These are phyloP conservation scores for Aphelinus certus DNA, from an alignment of 1,140 invertebrate genomes.

Conservation along the genomic window DNA sequence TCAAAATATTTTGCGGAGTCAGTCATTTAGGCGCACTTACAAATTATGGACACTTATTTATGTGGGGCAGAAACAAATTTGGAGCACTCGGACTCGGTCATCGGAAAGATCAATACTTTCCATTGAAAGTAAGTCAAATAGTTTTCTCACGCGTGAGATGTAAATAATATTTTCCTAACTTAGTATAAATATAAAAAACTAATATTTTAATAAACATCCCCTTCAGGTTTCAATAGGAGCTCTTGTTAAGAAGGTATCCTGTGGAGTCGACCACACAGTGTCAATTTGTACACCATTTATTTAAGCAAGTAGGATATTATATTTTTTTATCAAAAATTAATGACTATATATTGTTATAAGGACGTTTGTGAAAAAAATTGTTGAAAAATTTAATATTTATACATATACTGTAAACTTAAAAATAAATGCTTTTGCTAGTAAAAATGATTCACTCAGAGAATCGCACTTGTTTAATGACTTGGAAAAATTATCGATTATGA, in stretches of 20 bases:
- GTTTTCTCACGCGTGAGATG: background rate
- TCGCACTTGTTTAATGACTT: too few species aligned
- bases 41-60: conserved; percentile 82
- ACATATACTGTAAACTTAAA: conserved; percentile 24
- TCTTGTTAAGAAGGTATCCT: conserved; percentile 75
- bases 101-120: conserved; percentile 85
- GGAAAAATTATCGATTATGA: too few species aligned
- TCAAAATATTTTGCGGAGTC: conserved; percentile 77
- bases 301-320: conserved; percentile 52
- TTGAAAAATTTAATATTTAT: conserved; percentile 30
- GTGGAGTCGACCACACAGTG: conserved; percentile 88
- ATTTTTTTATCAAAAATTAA: conserved; percentile 20
- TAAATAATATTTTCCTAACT: background rate
- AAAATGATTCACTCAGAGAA: too few species aligned
- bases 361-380: conserved; percentile 21
- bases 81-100: conserved; percentile 86
- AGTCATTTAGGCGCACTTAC: conserved; percentile 84
- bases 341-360: background rate
- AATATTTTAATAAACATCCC: conserved; percentile 24
- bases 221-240: conserved; percentile 77
- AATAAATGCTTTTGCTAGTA: conserved; percentile 3
- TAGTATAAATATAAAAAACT: background rate
- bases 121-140: conserved; percentile 75
- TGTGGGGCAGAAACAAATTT: conserved; percentile 88
- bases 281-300: conserved; percentile 80